phyloP scores from a whole-genome alignment of 2,113 vertebrate genomes.

The Symphodus melops region DNA sequence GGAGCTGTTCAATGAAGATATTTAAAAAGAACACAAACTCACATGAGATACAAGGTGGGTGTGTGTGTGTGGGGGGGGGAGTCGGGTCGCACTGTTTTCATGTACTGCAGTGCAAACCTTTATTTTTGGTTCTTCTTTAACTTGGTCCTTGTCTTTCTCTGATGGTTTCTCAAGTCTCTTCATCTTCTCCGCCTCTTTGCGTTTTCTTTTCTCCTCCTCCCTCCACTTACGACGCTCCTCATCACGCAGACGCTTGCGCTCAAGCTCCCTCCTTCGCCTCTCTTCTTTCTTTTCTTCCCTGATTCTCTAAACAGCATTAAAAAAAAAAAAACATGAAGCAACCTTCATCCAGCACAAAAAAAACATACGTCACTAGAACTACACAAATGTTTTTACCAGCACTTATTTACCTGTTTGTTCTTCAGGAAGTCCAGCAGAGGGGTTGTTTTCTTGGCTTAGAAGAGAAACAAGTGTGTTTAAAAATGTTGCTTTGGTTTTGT shows the following conservation, averaged over 20 bases:
- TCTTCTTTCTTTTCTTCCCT: conserved; percentile 98
- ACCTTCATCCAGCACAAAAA: background rate
- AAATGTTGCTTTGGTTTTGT: background rate
- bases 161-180: conserved; percentile 89
- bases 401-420: conserved; percentile 94
- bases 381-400: background rate
- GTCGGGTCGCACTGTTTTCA: background rate
- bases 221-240: conserved; percentile 98
- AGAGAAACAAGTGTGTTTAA: conserved; percentile 25
- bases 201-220: conserved; percentile 94
- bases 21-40: conserved; percentile 33
- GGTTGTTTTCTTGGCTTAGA: conserved; percentile 95
- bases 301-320: conserved; percentile 85
- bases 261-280: conserved; percentile 92
- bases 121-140: conserved; percentile 98
- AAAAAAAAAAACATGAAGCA: background rate
- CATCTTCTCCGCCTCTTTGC: conserved; percentile 94
- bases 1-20: conserved; percentile 86
- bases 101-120: conserved; percentile 83
- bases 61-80: too few species aligned
- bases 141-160: conserved; percentile 91
- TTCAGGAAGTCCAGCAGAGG: conserved; percentile 98
- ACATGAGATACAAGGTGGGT: background rate
- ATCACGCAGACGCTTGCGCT: conserved; percentile 94
- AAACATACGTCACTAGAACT: background rate